Percentiles rank a stretch among this genome's conserved stretches.
phyloP scores from a whole-genome alignment of 2,113 vertebrate genomes.

The Candoia aspera region DNA sequence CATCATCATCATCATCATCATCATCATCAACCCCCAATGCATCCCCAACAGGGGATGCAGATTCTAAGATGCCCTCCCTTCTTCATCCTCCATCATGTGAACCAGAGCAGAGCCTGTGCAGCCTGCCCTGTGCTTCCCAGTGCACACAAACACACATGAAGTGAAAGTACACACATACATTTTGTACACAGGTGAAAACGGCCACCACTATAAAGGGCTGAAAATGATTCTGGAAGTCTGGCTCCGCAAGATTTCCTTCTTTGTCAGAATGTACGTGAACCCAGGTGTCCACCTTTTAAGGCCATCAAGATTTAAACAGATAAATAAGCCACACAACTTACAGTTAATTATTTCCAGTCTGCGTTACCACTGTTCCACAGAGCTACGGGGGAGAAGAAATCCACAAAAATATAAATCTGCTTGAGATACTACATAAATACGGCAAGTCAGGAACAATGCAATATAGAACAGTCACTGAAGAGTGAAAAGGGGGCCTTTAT shows the following conservation, averaged over 20 bases:
- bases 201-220: not conserved
- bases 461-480: not conserved
- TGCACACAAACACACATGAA: not conserved
- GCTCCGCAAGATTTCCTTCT: not conserved
- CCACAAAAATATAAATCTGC: not conserved
- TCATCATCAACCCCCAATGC: not conserved
- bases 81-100: not conserved
- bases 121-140: not conserved
- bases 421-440: constrained; percentile 25
- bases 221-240: not conserved
- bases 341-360: constrained; percentile 62
- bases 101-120: not conserved
- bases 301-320: not conserved
- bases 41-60: not conserved
- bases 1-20: not conserved
- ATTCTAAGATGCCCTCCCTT: not conserved
- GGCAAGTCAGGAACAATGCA: not conserved
- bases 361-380: constrained; percentile 77
- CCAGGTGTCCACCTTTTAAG: not conserved
- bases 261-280: not conserved
- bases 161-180: not conserved
- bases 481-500: not conserved
- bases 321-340: constrained; percentile 52
- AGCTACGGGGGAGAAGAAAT: constrained; percentile 58
- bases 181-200: not conserved